A percentile compares a stretch with the other conserved stretches of the same genome.
Evolutionary conservation across 1,140 invertebrate genomes (phyloP).

Genomic region (Cheumatopsyche charites): DNA sequence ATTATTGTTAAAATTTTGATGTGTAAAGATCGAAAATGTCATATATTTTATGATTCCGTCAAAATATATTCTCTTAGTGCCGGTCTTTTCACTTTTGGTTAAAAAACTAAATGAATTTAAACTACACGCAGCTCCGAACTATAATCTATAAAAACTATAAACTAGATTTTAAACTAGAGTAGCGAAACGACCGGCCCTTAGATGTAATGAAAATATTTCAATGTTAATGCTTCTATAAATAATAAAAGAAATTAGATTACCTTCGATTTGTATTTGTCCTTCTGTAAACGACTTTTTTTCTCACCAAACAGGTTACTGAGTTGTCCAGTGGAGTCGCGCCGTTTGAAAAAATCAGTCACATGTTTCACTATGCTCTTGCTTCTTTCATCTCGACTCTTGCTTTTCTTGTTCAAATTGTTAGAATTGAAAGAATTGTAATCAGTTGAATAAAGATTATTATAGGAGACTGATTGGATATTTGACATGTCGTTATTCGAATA

Average conservation of each 20-base stretch:
- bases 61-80: too few species aligned
- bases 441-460: conserved; percentile 58
- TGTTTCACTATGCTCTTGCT: conserved; percentile 80
- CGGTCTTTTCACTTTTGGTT: too few species aligned
- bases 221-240: background rate
- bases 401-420: conserved; percentile 53
- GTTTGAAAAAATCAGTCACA: conserved; percentile 77
- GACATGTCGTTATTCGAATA: conserved; percentile 48
- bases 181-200: too few species aligned
- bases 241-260: conserved; percentile 13
- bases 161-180: too few species aligned
- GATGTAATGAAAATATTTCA: too few species aligned
- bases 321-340: conserved; percentile 46
- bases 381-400: conserved; percentile 70
- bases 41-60: too few species aligned
- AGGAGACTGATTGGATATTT: conserved; percentile 51
- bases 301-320: conserved; percentile 16
- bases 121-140: too few species aligned
- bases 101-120: too few species aligned
- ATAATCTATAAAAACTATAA: too few species aligned
- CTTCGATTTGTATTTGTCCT: conserved; percentile 41
- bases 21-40: too few species aligned
- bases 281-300: conserved; percentile 36
- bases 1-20: too few species aligned
- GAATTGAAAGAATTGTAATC: conserved; percentile 63